Percentiles rank a stretch among this genome's conserved stretches.
phyloP scores from a whole-genome alignment of 1,140 invertebrate species.

The Neoseiulus cucumeris region DNA sequence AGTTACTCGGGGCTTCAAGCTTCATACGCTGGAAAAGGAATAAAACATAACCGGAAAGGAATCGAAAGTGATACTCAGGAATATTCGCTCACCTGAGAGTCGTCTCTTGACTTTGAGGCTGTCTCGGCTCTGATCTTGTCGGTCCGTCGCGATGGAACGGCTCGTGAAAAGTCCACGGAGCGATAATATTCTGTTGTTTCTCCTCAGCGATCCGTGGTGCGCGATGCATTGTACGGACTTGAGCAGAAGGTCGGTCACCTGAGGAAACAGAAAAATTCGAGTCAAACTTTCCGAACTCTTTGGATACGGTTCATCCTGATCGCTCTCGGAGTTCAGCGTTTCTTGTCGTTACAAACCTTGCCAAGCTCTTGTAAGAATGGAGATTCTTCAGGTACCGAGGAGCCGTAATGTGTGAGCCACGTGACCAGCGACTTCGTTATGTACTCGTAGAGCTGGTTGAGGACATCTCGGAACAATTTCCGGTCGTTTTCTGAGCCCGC shows the following conservation, averaged over 20 bases:
- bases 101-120: not conserved
- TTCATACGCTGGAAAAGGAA: not conserved
- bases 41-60: not conserved
- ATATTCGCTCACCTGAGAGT: not conserved
- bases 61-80: not conserved
- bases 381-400: not conserved
- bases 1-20: not conserved
- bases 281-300: not conserved
- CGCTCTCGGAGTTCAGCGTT: not conserved
- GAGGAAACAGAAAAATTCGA: not conserved
- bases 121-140: not conserved
- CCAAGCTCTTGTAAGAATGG: not conserved
- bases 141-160: not conserved
- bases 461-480: not conserved
- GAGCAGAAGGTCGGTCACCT: not conserved
- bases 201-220: not conserved
- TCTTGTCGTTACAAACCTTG: not conserved
- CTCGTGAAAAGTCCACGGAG: not conserved
- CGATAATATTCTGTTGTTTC: not conserved
- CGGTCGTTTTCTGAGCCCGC: not conserved
- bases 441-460: not conserved
- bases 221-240: constrained; percentile 9
- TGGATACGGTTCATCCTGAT: not conserved
- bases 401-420: not conserved
- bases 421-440: not conserved